Evolutionary conservation across 2,797 vertebrate genomes (phyloP).

Genomic region (Acrossocheilus fasciatus): DNA sequence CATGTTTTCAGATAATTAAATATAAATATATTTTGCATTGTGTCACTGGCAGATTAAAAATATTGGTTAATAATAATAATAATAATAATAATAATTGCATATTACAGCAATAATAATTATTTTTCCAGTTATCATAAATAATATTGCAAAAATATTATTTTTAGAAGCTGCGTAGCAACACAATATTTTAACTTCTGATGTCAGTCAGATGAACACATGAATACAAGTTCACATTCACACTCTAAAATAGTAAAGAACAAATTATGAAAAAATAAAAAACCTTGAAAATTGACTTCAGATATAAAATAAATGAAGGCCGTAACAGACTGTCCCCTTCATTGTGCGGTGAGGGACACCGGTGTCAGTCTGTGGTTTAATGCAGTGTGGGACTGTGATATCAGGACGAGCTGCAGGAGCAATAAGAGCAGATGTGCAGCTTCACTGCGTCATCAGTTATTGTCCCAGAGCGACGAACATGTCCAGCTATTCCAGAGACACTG

Average conservation of each 20-base stretch:
- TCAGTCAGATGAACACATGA: not conserved
- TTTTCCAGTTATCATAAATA: not conserved
- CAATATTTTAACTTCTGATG: not conserved
- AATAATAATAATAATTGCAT: not conserved
- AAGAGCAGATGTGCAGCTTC: slow-evolving; percentile 3
- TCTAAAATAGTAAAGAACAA: not conserved
- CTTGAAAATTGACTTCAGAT: not conserved
- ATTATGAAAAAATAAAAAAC: not conserved
- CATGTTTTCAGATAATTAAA: not conserved
- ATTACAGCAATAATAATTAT: not conserved
- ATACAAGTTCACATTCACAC: not conserved
- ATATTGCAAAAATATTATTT: not conserved
- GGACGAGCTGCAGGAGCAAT: not conserved
- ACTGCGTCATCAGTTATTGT: not conserved
- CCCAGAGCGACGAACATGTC: not conserved
- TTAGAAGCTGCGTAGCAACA: not conserved
- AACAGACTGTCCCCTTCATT: not conserved
- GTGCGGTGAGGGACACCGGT: not conserved
- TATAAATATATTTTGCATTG: not conserved
- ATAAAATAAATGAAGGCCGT: not conserved
- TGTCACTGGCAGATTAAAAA: not conserved
- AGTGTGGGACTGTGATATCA: not conserved
- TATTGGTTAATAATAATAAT: not conserved
- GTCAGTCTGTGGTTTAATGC: not conserved
- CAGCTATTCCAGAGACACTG: not conserved